Conservation (phyloP, 2,113 vertebrate species). For the Melozone crissalis region DNA sequence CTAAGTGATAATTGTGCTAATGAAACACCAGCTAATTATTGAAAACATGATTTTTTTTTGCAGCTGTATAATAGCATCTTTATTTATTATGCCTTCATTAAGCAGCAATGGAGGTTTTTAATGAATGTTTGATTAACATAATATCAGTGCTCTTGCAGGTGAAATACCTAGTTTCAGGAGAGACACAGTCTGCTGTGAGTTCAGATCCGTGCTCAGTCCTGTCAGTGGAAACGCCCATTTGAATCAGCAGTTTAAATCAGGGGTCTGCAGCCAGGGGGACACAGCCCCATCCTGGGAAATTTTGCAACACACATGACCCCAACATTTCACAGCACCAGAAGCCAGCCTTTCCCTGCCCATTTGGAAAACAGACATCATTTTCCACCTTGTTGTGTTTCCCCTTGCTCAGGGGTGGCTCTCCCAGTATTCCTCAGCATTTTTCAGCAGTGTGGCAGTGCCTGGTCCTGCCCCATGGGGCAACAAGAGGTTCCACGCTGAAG, state of each 20-base stretch:
- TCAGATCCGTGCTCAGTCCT: neutral
- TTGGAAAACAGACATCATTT: neutral
- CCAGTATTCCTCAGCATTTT: neutral
- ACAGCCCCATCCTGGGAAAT: neutral
- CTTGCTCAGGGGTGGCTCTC: neutral
- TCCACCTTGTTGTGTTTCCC: neutral
- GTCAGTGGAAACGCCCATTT: neutral
- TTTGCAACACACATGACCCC: neutral
- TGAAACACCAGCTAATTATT: conserved; percentile 44
- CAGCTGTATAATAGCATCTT: conserved; percentile 43
- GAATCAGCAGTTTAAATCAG: neutral
- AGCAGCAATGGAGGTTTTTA: conserved; percentile 2
- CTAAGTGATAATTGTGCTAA: conserved; percentile 47
- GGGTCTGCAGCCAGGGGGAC: accelerated
- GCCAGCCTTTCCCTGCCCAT: neutral
- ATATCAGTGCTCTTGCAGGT: neutral
- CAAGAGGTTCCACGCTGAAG: neutral
- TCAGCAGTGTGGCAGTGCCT: neutral
- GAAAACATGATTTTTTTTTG: conserved; percentile 27
- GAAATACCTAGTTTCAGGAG: neutral
- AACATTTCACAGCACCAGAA: neutral
- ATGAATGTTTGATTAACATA: conserved; percentile 53
- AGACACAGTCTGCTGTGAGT: neutral
- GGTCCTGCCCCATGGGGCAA: accelerated
- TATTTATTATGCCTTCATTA: conserved; percentile 37